phyloP scores from a whole-genome alignment of 2,113 vertebrate genomes.

The Xiphias gladius region DNA sequence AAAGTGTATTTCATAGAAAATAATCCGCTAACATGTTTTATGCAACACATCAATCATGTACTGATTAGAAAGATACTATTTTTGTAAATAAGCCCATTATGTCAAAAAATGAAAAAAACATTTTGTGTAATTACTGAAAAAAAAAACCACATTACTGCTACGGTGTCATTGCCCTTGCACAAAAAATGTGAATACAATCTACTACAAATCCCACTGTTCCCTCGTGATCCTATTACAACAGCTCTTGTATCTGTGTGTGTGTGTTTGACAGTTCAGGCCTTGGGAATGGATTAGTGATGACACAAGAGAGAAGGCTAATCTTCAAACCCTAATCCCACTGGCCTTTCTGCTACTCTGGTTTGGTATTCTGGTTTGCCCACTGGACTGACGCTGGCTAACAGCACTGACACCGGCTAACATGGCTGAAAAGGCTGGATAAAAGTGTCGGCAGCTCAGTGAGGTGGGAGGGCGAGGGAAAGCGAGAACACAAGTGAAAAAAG shows the following conservation, averaged over 20 bases:
- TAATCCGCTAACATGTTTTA: slow-evolving; percentile 16
- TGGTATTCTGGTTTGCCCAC: slow-evolving; percentile 40
- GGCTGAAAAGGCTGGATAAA: slow-evolving; percentile 55
- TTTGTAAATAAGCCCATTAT: neutral
- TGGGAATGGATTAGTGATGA: slow-evolving; percentile 74
- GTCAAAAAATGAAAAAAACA: neutral
- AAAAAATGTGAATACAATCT: slow-evolving; percentile 35
- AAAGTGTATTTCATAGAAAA: slow-evolving; percentile 11
- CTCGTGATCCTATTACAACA: slow-evolving; percentile 77
- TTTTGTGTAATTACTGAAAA: neutral
- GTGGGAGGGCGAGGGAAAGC: neutral
- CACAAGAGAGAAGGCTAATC: slow-evolving; percentile 75
- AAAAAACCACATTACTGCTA: neutral
- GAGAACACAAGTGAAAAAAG: slow-evolving; percentile 29
- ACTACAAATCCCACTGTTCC: slow-evolving; percentile 60
- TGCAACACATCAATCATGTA: neutral
- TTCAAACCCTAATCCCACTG: slow-evolving; percentile 64
- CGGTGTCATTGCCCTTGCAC: slow-evolving; percentile 16
- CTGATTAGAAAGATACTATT: neutral
- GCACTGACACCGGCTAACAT: slow-evolving; percentile 37
- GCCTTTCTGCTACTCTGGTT: slow-evolving; percentile 51
- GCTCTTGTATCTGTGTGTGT: slow-evolving; percentile 28
- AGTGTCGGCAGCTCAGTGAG: slow-evolving; percentile 29
- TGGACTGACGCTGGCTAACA: slow-evolving; percentile 51
- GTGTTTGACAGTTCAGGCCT: slow-evolving; percentile 42